phyloP scores from a whole-genome alignment of 2,888 invertebrate genomes.

The Koerneria pararmatus region DNA sequence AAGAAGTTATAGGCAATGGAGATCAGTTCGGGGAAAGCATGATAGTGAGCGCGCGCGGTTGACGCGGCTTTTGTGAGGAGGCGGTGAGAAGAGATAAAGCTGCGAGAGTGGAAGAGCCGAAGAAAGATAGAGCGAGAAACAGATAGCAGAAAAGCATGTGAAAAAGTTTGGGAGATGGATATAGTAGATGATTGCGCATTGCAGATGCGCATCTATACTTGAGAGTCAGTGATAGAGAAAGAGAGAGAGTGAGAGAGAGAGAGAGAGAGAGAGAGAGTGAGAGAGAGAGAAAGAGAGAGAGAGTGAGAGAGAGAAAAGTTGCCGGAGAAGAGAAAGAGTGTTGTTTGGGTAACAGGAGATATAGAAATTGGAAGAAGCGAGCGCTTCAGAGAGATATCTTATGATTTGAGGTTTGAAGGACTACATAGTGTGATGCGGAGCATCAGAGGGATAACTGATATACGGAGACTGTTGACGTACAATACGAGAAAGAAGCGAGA shows the following conservation, averaged over 20 bases:
- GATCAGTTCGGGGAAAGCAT: too few species aligned
- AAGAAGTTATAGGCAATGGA: too few species aligned
- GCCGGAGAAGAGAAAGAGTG: constrained; percentile 25
- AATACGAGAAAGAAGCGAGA: neutral
- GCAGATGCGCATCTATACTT: neutral
- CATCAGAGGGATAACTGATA: too few species aligned
- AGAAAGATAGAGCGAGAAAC: too few species aligned
- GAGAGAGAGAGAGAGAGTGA: constrained; percentile 17
- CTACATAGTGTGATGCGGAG: too few species aligned
- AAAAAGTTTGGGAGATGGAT: neutral
- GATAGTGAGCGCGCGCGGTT: too few species aligned
- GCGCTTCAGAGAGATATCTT: constrained; percentile 28
- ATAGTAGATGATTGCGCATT: neutral
- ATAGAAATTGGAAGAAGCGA: constrained; percentile 23
- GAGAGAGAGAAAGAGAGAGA: constrained; percentile 6
- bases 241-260: neutral
- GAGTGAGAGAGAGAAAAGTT: constrained; percentile 21
- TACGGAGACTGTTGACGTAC: too few species aligned
- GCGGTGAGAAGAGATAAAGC: too few species aligned
- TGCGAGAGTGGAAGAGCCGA: too few species aligned
- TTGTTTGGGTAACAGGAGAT: too few species aligned
- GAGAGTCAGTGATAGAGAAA: constrained; percentile 12
- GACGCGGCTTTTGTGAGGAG: too few species aligned
- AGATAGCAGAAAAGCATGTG: constrained; percentile 7
- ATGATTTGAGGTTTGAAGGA: too few species aligned